A percentile compares a stretch with the other conserved stretches of the same genome.
phyloP scores from a whole-genome alignment of 2,888 invertebrate genomes.

The Mamestra brassicae region DNA sequence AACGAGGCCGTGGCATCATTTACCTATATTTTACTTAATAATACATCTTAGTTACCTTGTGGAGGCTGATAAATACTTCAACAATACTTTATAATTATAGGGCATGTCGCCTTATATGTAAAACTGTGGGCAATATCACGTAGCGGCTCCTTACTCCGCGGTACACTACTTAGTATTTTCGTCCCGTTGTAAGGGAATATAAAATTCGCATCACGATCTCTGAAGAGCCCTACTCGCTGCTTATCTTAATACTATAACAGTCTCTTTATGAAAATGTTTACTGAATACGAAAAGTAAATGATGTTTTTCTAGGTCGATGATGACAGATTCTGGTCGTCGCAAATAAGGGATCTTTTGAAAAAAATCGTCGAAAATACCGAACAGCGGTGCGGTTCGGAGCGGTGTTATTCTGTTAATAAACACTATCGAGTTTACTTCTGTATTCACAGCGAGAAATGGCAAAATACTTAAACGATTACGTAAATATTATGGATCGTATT shows the following conservation, averaged over 20 bases:
- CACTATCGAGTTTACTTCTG: not conserved
- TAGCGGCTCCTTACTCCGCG: slow-evolving; percentile 36
- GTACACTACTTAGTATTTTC: slow-evolving; percentile 67
- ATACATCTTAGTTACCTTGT: slow-evolving; percentile 63
- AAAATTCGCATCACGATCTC: slow-evolving; percentile 72
- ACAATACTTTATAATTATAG: slow-evolving; percentile 45
- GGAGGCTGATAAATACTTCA: slow-evolving; percentile 45
- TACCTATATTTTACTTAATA: slow-evolving; percentile 67
- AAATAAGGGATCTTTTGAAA: slow-evolving; percentile 7
- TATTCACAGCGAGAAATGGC: not conserved
- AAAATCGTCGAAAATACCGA: not conserved
- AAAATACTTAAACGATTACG: not conserved
- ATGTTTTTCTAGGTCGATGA: slow-evolving; percentile 41
- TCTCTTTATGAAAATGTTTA: slow-evolving; percentile 71
- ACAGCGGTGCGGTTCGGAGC: too few species aligned
- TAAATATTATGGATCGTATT: too few species aligned
- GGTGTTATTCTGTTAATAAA: not conserved
- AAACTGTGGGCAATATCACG: slow-evolving; percentile 39
- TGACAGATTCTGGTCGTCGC: slow-evolving; percentile 18
- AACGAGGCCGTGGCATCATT: slow-evolving; percentile 72
- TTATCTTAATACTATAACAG: slow-evolving; percentile 75
- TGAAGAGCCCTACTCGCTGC: slow-evolving; percentile 64
- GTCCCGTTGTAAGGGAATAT: slow-evolving; percentile 63
- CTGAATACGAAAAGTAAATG: slow-evolving; percentile 67
- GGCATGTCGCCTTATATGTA: slow-evolving; percentile 42